Base-by-base conservation (phyloP, 2,888 invertebrate species). In the Toxonevra muliebris region DNA sequence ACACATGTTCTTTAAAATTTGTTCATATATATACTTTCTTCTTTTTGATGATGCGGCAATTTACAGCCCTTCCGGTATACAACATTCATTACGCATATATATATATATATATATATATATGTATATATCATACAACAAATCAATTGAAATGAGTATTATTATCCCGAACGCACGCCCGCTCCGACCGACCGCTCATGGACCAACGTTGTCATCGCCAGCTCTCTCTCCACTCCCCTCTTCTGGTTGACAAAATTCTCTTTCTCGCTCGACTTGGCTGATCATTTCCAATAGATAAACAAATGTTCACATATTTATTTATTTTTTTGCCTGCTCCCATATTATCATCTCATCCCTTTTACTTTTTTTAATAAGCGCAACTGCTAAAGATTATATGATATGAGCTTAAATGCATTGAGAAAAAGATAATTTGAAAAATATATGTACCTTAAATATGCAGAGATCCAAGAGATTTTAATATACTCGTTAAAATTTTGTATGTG, bases 281-380 rank as follows among this genome's bases (percentile, higher is more conserved):
- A 61, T 61, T 65, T 61, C 63, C 30, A 68, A 61, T 13, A 69
- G 75, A 75, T 71, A 71, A 69, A 59, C 75, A 74, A 74, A 75
- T 75, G 74, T 66, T 71, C 69, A 71, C 65, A 73, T 50, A 63
- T 69, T 69, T 68, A 48, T 13, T 68, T 62, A 57, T 40, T 66
- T 42, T 45, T 19, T 59, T 68, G 43, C 55, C 19, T 20, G 55
- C 41, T 43, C 15, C 41, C 15, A 42, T 59, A 40, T 30, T 7
- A 30, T 30, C 30, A 30, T 30, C 30, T 30, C 30, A 30, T 30
- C 30, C 30, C 30, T 30, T 53, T 30, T 48, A 58, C 40, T 66
- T 65, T 60, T 52, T 13, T n/a, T 48, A 48, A 48, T 13, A 7
- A 48, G 8, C 50, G 15, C 4, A 48, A 15, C 50, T n/a, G 13